Evolutionary conservation across 2,888 invertebrate species (phyloP), one percentile per base, ranked within the genome.

Genomic region (Tenthredo mesomela): DNA sequence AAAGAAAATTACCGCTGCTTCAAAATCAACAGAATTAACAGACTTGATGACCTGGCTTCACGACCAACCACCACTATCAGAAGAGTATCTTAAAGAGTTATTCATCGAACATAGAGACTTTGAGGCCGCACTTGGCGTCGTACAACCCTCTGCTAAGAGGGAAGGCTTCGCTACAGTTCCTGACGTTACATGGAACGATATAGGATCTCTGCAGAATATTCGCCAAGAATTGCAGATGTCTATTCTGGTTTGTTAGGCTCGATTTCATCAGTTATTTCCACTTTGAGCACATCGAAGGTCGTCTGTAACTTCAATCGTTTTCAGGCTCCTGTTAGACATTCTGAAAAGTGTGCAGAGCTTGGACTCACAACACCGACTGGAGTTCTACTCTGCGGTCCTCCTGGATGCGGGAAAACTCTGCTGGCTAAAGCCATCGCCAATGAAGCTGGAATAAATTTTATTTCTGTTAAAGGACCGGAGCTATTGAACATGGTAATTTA

Each of bases 111-210:
- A 96, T 90, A 95, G 95, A 6, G 98, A 98, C 92, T 98, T 98
- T 89, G 91, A 96, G 84, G 94, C 94, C 88, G 98, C 98, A 5
- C 93, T 98, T 40, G 96, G 97, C 92, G 94, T 95, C 84, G 97
- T 98, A 7, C 98, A 98, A 92, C 99, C 99, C 0, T 98, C 98
- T 82, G 97, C 98, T 0, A 99, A 98, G 90, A 95, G 99, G 88
- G 99, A 99, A 94, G 99, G 99, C 80, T 99, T 99, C 93, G 98
- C 98, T 1, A 99, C 99, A 0, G 98, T 99, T 18, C 99, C 99
- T 2, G 98, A 98, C 94, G 98, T 98, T 0, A 98, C 98, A 1
- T 99, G 99, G 99, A 96, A 98, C 61, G 98, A 99, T 94, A 96
- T 99, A 88, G 99, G 99, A 0, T 99, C 99, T 0, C 93, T 99